Evolutionary conservation across 2,113 vertebrate genomes (phyloP).

Genomic region (Heteronetta atricapilla): DNA sequence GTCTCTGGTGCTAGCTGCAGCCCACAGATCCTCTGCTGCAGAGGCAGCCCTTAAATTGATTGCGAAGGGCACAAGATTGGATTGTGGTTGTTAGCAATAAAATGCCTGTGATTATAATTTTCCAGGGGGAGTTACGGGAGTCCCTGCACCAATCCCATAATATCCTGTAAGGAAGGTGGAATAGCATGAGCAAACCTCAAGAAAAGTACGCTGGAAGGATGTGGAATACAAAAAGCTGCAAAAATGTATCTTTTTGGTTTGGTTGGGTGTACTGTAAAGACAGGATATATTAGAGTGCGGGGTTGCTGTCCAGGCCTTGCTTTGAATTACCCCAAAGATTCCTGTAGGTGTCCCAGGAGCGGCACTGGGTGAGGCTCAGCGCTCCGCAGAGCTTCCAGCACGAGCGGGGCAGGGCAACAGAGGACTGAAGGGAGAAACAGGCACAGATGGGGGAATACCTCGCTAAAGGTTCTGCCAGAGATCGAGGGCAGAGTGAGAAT

Average conservation of each 20-base stretch:
- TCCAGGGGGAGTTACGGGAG: neutral
- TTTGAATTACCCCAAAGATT: neutral
- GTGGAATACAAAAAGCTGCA: neutral
- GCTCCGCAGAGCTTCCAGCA: neutral
- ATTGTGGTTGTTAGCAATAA: neutral
- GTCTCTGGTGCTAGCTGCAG: neutral
- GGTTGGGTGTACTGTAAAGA: neutral
- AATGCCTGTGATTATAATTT: neutral
- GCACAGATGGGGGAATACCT: neutral
- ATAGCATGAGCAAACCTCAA: neutral
- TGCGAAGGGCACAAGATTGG: neutral
- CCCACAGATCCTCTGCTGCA: neutral
- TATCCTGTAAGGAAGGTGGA: neutral
- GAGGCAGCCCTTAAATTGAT: neutral
- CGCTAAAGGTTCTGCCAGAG: neutral
- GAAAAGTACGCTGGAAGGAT: neutral
- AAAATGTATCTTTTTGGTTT: neutral
- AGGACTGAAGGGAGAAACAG: neutral
- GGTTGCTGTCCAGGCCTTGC: neutral
- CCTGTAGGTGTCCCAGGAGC: neutral
- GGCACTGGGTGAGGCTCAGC: fast-evolving
- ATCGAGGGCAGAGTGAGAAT: neutral
- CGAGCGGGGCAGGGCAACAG: fast-evolving
- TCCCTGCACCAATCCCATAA: neutral
- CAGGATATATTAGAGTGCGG: neutral